phyloP scores from a whole-genome alignment of 2,797 vertebrate genomes.

The Australoheros facetus region DNA sequence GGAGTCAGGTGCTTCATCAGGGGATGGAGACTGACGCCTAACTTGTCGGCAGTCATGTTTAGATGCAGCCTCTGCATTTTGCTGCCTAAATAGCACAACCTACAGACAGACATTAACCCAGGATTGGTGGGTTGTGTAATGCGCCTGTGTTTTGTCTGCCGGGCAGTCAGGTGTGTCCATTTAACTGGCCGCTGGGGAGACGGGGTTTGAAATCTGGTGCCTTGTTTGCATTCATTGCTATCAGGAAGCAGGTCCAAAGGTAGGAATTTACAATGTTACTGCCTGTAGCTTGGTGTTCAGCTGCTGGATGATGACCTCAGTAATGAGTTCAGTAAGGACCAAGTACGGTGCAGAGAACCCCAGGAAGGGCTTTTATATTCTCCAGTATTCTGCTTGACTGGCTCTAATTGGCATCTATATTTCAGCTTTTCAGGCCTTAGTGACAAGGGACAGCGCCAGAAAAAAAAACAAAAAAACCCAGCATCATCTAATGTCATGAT shows the following conservation, averaged over 20 bases:
- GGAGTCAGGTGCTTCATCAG: constrained; percentile 19
- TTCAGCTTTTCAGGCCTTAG: constrained; percentile 33
- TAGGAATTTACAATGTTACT: constrained; percentile 57
- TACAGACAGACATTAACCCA: constrained; percentile 47
- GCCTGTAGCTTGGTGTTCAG: constrained; percentile 11
- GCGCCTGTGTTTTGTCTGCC: constrained; percentile 71
- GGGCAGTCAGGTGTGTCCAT: constrained; percentile 64
- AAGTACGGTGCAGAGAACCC: background rate
- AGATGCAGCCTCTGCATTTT: constrained; percentile 17
- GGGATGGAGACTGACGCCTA: constrained; percentile 19
- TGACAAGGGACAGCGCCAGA: constrained; percentile 31
- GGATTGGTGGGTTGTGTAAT: constrained; percentile 43
- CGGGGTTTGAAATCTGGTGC: constrained; percentile 51
- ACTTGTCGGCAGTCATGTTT: background rate
- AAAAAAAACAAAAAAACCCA: background rate
- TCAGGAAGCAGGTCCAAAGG: constrained; percentile 75
- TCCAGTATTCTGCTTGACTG: constrained; percentile 34
- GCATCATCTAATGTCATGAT: constrained; percentile 57
- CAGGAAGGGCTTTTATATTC: background rate
- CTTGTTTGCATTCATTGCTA: constrained; percentile 75
- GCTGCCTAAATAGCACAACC: constrained; percentile 9
- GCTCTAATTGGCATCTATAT: constrained; percentile 57
- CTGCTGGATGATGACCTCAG: constrained; percentile 31
- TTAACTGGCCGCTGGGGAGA: constrained; percentile 46
- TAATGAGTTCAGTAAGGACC: constrained; percentile 30